Conservation (phyloP, 2,113 vertebrate genomes). For the Eurypyga helias region DNA sequence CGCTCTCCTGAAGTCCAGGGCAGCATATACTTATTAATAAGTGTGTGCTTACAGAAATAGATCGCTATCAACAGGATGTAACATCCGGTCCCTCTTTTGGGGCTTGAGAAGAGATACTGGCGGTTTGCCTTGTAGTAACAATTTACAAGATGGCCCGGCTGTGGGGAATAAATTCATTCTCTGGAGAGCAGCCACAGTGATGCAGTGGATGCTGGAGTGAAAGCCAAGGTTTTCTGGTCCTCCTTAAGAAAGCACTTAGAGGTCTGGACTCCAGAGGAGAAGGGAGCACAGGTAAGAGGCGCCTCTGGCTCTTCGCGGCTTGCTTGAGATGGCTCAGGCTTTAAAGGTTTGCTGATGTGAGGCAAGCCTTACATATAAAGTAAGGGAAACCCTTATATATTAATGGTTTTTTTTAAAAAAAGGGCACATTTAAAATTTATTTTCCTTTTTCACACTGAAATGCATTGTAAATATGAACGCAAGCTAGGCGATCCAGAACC, state of each 20-base stretch:
- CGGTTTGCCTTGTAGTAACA: neutral
- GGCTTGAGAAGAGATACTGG: neutral
- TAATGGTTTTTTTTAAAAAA: neutral
- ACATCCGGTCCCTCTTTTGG: neutral
- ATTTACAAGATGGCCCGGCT: neutral
- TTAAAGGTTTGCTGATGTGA: neutral
- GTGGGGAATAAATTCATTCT: neutral
- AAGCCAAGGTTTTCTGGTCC: neutral
- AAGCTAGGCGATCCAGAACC: neutral
- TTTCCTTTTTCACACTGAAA: neutral
- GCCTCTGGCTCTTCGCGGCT: neutral
- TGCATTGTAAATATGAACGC: neutral
- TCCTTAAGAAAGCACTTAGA: neutral
- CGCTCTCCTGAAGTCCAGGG: no score
- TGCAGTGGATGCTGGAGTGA: neutral
- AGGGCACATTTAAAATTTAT: neutral
- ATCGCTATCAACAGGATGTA: neutral
- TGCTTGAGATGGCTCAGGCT: neutral
- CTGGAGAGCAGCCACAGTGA: neutral
- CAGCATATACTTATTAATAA: no score
- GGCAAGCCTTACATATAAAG: neutral
- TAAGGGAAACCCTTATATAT: neutral
- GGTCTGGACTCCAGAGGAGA: neutral
- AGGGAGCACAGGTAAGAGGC: neutral
- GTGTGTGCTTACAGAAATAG: neutral